These are phyloP conservation scores for Myopa tessellatipennis DNA, from an alignment of 2,888 invertebrate species.

Conservation along the genomic window DNA sequence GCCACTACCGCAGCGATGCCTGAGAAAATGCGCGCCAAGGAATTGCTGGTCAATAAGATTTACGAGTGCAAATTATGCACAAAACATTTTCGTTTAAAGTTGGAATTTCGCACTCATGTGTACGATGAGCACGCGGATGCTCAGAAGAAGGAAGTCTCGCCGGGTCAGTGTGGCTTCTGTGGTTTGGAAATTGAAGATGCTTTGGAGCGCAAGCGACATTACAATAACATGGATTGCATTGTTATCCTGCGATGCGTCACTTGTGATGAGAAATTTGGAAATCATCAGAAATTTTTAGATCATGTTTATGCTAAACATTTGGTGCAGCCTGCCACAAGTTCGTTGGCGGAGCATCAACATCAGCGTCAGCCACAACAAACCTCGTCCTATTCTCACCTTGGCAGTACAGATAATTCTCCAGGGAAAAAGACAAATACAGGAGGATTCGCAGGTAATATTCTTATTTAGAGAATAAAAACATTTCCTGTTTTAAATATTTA, in stretches of 20 bases:
- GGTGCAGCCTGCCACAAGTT: slow-evolving; percentile 48
- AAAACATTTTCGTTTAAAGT: slow-evolving; percentile 65
- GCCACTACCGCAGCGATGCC: slow-evolving; percentile 53
- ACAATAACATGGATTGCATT: slow-evolving; percentile 68
- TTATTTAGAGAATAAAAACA: slow-evolving; percentile 12
- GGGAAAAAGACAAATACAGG: slow-evolving; percentile 49
- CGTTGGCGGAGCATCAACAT: not conserved
- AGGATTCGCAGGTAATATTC: slow-evolving; percentile 19
- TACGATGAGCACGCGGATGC: slow-evolving; percentile 67
- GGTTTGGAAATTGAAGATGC: slow-evolving; percentile 66
- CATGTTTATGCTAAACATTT: slow-evolving; percentile 67
- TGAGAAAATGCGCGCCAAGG: slow-evolving; percentile 66
- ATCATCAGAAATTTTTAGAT: slow-evolving; percentile 66
- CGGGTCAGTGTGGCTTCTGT: slow-evolving; percentile 66
- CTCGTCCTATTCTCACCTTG: not conserved
- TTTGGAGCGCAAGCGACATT: slow-evolving; percentile 66
- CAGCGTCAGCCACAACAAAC: slow-evolving; percentile 6
- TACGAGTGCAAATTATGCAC: slow-evolving; percentile 68
- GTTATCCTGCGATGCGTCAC: slow-evolving; percentile 66
- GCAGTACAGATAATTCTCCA: slow-evolving; percentile 54
- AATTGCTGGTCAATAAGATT: slow-evolving; percentile 66
- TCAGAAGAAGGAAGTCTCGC: slow-evolving; percentile 65
- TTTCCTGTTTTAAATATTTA: not conserved
- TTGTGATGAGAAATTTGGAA: slow-evolving; percentile 66
- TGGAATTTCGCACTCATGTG: slow-evolving; percentile 68